Base-by-base conservation (phyloP, 2,888 invertebrate genomes). In the Pachliopta kotzebuea region DNA sequence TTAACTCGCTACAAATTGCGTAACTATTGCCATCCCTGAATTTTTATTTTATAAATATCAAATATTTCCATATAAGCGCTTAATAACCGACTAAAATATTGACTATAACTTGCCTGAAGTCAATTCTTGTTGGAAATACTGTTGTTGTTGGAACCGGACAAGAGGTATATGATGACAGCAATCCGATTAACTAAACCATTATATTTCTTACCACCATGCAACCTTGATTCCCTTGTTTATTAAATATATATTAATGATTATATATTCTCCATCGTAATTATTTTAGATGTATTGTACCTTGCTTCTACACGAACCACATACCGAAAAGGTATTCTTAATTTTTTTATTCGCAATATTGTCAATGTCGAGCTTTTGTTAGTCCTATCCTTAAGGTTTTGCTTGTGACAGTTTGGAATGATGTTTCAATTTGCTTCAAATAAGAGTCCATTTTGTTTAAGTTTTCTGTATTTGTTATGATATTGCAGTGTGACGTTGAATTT, bases 351-450 rank as follows among this genome's bases (percentile, higher is more conserved):
- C 55, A 56, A 79, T 81, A 78, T 72, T 67, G 72, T 73, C 73
- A 76, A 72, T 72, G 69, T 67, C 14, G 37, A 72, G 72, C 73
- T 66, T 20, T 21, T 1, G 23, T 21, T 14, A 21, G 50, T n/a
- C 21, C 9, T 21, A n/a, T 75, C 78, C 76, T 80, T 71, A 75
- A 29, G 53, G 42, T 65, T 74, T 76, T 74, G 74, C 76, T 78
- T 77, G 74, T 71, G 72, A 79, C 76, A 71, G 80, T 84, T 83
- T 84, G 80, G 84, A 82, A 75, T 79, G 78, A 81, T 85, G 85
- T 86, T 85, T 85, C 83, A 82, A 84, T 84, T 82, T 86, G 84
- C 86, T 83, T 80, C 77, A 76, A 77, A 78, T n/a, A n/a, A 77
- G 81, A 85, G 86, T 88, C 85, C 84, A 80, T 80, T 74, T 76